Percentiles rank a stretch among this genome's conserved stretches.
Evolutionary conservation across 2,888 invertebrate species (phyloP).

Genomic region (Megaustenia siamemsis): DNA sequence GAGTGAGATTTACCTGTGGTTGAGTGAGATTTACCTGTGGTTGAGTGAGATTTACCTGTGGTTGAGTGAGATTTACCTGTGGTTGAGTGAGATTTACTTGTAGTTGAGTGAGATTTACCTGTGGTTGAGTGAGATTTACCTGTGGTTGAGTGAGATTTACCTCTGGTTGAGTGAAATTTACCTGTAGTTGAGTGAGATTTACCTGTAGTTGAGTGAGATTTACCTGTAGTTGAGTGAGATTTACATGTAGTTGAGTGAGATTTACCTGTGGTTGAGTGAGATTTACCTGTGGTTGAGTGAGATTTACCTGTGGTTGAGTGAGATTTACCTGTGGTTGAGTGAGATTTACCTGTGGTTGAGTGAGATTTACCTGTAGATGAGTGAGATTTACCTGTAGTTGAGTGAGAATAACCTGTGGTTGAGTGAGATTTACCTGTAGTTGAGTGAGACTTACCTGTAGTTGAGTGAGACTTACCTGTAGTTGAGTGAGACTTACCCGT

Average conservation of each 20-base stretch:
- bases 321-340: neutral
- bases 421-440: neutral
- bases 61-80: too few species aligned
- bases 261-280: neutral
- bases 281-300: neutral
- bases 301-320: neutral
- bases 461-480: neutral
- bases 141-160: constrained; percentile 3
- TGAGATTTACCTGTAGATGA: too few species aligned
- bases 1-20: neutral
- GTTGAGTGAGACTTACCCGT: neutral
- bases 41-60: too few species aligned
- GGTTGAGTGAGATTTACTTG: too few species aligned
- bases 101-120: too few species aligned
- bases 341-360: neutral
- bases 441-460: neutral
- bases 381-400: constrained; percentile 69
- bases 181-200: too few species aligned
- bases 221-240: neutral
- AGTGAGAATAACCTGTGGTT: constrained; percentile 72
- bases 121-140: neutral
- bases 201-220: neutral
- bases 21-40: neutral
- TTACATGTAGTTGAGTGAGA: neutral
- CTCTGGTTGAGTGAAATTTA: too few species aligned